Base-by-base conservation (phyloP, 2,888 invertebrate species). In the Limnephilus auricula region DNA sequence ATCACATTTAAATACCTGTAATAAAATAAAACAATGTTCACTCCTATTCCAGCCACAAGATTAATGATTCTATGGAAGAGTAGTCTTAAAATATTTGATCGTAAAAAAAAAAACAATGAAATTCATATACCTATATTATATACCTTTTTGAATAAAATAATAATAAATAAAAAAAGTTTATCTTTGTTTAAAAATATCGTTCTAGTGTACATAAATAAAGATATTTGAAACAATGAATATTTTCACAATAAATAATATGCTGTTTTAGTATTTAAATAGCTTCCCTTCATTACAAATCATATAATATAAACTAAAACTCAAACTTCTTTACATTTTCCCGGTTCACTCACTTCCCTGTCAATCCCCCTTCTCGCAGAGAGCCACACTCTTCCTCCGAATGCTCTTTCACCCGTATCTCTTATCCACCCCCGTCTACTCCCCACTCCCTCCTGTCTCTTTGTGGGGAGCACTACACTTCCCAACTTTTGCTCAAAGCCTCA, bases 401-500 rank as follows among this genome's bases (percentile, higher is more conserved):
- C 32, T 83, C 37, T 83, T 83, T 83, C 83, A 84, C 32, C 84
- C 32, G 2, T 32, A 32, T 31, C 30, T 80, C 32, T 32, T 32
- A 31, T 80, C 80, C 30, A 13, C 31, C 15, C 15, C 32, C 12
- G 0, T 6, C 9, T 13, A 30, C 31, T 13, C 32, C 80, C 80
- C 32, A 30, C 15, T 31, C 32, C 80, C 80, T 32, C 15, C 32
- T 31, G 9, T 80, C 84, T 37, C 37, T 37, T 84, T 84, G 84
- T 84, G 37, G 25, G 83, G 37, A 80, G 32, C 65, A 32, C 30
- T 32, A 84, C 84, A 84, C 84, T 84, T 40, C 84, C 18, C 40
- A 84, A 84, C 84, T 84, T n/a, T 37, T 12, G 9, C 84, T 84
- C 32, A 84, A 84, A 84, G 84, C 84, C 84, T 18, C 84, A 37